Base-by-base conservation (phyloP, 2,888 invertebrate genomes). In the Taphrorychus bicolor region DNA sequence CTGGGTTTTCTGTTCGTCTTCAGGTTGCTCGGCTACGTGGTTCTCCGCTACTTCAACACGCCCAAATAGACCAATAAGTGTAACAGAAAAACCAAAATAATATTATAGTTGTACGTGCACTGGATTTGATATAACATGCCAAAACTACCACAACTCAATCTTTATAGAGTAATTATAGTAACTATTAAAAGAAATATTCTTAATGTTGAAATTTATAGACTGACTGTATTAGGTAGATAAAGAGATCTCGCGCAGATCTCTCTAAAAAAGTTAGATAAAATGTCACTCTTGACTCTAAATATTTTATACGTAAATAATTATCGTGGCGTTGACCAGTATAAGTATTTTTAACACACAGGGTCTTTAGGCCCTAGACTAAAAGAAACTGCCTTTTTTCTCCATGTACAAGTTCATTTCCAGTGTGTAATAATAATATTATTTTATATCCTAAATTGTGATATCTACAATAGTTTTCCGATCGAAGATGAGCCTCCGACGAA, bases 1-100 rank as follows among this genome's bases (percentile, higher is more conserved):
- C 77, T 91, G 74, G 86, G 87, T 75, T 91, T 91, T 83, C 85
- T 92, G 71, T 78, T 90, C 73, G 86, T 89, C 74, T 91, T 91
- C 82, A 86, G 91, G 72, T 83, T 88, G 60, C 83, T 91, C 71
- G 91, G 91, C 71, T 92, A 92, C 81, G 82, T 90, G 72, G 91
- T 91, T 71, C 83, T 92, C 74, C 87, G 91, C 73, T 91, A 88
- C 79, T 85, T 89, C 78, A 86, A 89, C 74, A 85, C 87, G 78
- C 89, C 89, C 73, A 89, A 89, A 84, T 87, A 84, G 86, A 19
- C 32, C 32, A 45, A 32, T 59, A 32, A 79, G 73, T 72, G 9
- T 21, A 49, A 18, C 16, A 9, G n/a, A 57, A 5, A 71, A 74
- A 73, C 66, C 61, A 41, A 57, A 58, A 62, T 53, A 19, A 19